phyloP scores from a whole-genome alignment of 2,113 vertebrate species.

The Naja naja region DNA sequence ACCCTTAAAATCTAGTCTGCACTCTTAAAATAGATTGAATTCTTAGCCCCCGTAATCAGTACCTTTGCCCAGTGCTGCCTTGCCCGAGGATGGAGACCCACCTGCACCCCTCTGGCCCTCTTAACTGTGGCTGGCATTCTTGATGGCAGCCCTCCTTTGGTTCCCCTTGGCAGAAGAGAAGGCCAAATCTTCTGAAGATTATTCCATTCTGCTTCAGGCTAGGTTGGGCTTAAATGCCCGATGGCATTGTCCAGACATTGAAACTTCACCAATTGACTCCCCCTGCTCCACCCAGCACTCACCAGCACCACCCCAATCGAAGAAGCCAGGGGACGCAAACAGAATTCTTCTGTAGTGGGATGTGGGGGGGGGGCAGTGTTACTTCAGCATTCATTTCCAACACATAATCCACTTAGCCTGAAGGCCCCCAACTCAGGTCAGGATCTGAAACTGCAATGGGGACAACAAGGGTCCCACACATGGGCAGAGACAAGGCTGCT shows the following conservation, averaged over 20 bases:
- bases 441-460: background rate
- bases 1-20: background rate
- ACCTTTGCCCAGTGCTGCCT: background rate
- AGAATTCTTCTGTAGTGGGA: background rate
- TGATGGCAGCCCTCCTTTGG: background rate
- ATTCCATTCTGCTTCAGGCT: background rate
- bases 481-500: background rate
- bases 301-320: accelerated
- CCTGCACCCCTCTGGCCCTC: background rate
- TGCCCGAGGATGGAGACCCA: background rate
- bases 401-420: background rate
- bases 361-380: background rate
- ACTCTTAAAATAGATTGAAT: background rate
- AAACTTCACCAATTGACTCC: background rate
- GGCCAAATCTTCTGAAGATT: background rate
- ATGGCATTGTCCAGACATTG: background rate
- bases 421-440: background rate
- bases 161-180: background rate
- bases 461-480: background rate
- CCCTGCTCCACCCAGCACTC: background rate
- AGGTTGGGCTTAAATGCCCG: background rate
- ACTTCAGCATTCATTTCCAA: background rate
- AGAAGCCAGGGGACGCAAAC: background rate
- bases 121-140: background rate
- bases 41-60: accelerated